Evolutionary conservation across 2,113 vertebrate species (phyloP), one percentile per base, ranked within the genome.

Genomic region (Uria aalge): DNA sequence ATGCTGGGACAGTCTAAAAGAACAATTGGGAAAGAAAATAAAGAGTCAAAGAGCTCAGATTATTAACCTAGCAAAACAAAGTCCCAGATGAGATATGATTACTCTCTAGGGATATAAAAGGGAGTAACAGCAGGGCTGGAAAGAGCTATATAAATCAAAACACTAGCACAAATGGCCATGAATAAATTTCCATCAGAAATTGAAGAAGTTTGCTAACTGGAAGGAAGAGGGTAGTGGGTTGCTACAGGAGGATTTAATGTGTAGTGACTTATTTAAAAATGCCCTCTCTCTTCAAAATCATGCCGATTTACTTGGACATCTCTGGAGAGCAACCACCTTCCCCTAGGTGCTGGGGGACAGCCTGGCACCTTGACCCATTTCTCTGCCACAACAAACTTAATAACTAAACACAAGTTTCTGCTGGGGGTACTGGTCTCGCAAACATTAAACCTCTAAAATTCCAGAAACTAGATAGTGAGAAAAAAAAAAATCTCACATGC

Each of bases 101-200:
- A 41, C 36, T 75, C n/a, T 78, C 64, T 62, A 68, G 57, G 40
- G 69, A 78, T 76, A 63, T 32, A 78, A 67, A 94, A 84, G 9
- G 13, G 11, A 9, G 29, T 23, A 89, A 66, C 24, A 73, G 80
- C 82, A 86, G 56, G 22, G n/a, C 17, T 91, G 47, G 60, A 89
- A 92, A 74, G 20, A 77, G 24, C 52, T 86, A 22, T 30, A 68
- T 77, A 91, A 89, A 89, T 67, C 80, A 94, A 91, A 96, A 85
- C 69, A 75, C 24, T 47, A 81, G 72, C 2, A 12, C 27, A 87
- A 95, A 94, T 34, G 36, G n/a, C 57, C 53, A 62, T 79, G 85
- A 91, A 90, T 88, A 96, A 64, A 94, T 85, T 89, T 94, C 75
- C 69, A 90, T 75, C 27, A 47, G 15, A 78, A 97, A 94, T 4